phyloP scores from a whole-genome alignment of 2,797 vertebrate species.

The Nothura maculosa region DNA sequence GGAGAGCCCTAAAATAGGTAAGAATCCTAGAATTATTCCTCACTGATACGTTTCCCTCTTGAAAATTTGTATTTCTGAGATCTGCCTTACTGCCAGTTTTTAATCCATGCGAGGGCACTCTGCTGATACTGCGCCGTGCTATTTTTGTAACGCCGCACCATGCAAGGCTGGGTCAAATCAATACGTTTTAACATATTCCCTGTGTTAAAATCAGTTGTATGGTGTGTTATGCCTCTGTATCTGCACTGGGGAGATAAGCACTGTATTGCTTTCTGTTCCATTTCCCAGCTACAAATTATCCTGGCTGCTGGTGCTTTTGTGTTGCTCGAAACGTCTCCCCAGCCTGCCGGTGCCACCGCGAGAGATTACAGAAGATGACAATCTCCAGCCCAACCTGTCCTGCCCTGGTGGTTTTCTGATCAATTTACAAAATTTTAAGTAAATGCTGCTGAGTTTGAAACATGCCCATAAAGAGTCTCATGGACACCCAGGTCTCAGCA shows the following conservation, averaged over 20 bases:
- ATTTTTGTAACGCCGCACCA: background rate
- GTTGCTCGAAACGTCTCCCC: background rate
- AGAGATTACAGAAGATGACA: accelerated
- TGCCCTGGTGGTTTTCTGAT: background rate
- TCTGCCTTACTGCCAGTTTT: background rate
- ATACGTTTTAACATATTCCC: background rate
- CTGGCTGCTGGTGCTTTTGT: background rate
- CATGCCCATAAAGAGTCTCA: too few species aligned
- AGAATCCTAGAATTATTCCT: background rate
- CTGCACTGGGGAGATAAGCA: background rate
- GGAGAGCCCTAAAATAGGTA: background rate
- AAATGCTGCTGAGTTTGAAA: background rate
- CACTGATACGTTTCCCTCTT: accelerated
- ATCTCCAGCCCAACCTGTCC: background rate
- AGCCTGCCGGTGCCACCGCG: accelerated
- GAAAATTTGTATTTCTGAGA: background rate
- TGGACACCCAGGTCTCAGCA: too few species aligned
- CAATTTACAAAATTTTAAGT: background rate
- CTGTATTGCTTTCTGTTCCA: background rate
- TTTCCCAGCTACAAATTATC: background rate
- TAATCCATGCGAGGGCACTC: background rate
- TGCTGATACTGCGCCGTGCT: accelerated
- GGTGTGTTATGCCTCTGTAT: background rate
- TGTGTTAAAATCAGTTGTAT: background rate
- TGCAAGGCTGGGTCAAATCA: background rate